Evolutionary conservation across 2,113 vertebrate species (phyloP).

Genomic region (Spea bombifrons): DNA sequence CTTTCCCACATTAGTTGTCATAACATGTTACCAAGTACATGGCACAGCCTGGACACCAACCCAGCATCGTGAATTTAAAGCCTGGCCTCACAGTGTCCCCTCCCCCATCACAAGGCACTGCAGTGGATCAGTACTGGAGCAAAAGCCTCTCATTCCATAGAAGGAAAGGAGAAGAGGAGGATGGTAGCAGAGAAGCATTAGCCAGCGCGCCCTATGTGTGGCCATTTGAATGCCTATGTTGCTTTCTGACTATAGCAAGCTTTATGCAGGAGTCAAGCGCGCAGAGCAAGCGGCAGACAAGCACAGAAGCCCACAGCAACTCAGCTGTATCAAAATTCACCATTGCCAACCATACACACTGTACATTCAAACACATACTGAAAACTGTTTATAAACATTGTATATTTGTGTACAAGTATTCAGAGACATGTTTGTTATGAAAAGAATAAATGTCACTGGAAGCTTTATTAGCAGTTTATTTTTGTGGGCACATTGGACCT

Average conservation of each 20-base stretch:
- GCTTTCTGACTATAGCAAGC: constrained; percentile 20
- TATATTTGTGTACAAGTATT: no score
- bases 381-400: no score
- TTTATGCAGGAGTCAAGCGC: constrained; percentile 11
- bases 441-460: no score
- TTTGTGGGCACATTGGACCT: no score
- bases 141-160: background rate
- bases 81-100: background rate
- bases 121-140: background rate
- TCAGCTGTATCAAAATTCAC: constrained; percentile 14
- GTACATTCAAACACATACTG: no score
- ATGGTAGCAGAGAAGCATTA: background rate
- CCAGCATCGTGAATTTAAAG: background rate
- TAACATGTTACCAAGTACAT: constrained; percentile 4
- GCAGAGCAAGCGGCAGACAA: constrained; percentile 13
- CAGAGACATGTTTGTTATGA: no score
- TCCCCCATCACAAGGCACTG: background rate
- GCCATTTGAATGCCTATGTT: background rate
- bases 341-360: no score
- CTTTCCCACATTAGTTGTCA: constrained; percentile 18
- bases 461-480: no score
- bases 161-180: constrained; percentile 5
- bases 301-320: constrained; percentile 22
- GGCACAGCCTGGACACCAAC: constrained; percentile 3
- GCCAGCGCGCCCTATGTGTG: background rate